Percentiles rank a stretch among this genome's conserved stretches.
Evolutionary conservation across 2,888 invertebrate genomes (phyloP).

Genomic region (Corythucha ciliata): DNA sequence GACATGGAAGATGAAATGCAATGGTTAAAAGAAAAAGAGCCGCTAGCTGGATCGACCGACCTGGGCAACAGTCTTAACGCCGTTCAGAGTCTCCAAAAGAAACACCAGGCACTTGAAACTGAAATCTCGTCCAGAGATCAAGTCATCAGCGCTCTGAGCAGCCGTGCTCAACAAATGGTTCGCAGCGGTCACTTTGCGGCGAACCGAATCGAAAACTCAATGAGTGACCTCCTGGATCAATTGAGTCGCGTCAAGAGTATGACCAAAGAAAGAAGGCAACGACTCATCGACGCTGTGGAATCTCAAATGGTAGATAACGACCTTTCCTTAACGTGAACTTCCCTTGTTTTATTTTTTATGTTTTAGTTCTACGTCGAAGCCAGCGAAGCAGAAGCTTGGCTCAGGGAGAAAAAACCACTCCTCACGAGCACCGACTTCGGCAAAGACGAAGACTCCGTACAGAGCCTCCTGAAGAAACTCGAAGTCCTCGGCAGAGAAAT

Average conservation of each 20-base stretch:
- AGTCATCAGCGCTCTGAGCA: slow-evolving; percentile 61
- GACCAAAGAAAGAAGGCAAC: slow-evolving; percentile 58
- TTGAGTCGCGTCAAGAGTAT: slow-evolving; percentile 61
- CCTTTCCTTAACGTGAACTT: slow-evolving; percentile 6
- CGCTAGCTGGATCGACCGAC: slow-evolving; percentile 59
- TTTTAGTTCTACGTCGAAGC: slow-evolving; percentile 77
- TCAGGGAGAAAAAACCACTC: slow-evolving; percentile 70
- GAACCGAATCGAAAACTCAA: slow-evolving; percentile 57
- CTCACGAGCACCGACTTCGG: slow-evolving; percentile 71
- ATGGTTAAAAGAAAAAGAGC: slow-evolving; percentile 76
- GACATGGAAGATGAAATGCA: slow-evolving; percentile 88
- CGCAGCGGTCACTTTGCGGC: slow-evolving; percentile 79
- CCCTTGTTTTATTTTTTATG: slow-evolving; percentile 30
- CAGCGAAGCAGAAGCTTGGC: slow-evolving; percentile 86
- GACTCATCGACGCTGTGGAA: slow-evolving; percentile 71
- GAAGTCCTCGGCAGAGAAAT: slow-evolving; percentile 77
- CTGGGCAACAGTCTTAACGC: slow-evolving; percentile 57
- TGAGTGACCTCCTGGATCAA: slow-evolving; percentile 58
- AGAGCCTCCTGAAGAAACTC: slow-evolving; percentile 69
- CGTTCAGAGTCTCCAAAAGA: slow-evolving; percentile 84
- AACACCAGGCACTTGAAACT: slow-evolving; percentile 77
- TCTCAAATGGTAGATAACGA: slow-evolving; percentile 59
- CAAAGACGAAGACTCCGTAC: slow-evolving; percentile 85
- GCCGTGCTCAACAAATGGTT: slow-evolving; percentile 67
- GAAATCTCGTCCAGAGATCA: slow-evolving; percentile 83